Percentiles rank a stretch among this genome's conserved stretches.
phyloP scores from a whole-genome alignment of 2,888 invertebrate genomes.

The Pristionchus japonicus region DNA sequence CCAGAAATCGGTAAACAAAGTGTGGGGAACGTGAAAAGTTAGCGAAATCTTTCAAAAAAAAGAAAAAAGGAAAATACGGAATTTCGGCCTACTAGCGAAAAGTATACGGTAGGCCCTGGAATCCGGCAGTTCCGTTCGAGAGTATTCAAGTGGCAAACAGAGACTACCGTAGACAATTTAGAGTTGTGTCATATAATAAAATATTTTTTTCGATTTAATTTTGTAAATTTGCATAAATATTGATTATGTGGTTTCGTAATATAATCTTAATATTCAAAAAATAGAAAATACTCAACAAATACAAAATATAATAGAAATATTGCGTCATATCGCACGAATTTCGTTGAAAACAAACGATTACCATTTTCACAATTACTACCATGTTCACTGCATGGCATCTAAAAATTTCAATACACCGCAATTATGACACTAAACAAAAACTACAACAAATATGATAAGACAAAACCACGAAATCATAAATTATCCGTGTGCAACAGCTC shows the following conservation, averaged over 20 bases:
- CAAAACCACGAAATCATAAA: no score
- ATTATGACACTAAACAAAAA: no score
- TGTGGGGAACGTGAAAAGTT: neutral
- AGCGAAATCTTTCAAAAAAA: neutral
- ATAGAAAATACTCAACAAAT: neutral
- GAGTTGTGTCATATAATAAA: neutral
- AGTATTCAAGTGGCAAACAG: neutral
- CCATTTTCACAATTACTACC: no score
- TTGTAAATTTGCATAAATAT: neutral
- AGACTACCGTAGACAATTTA: neutral
- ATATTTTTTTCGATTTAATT: neutral
- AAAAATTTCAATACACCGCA: no score
- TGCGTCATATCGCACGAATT: no score
- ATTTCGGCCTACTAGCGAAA: slow-evolving; percentile 8
- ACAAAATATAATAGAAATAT: no score
- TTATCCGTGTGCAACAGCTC: neutral
- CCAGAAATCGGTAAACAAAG: neutral
- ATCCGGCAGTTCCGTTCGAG: slow-evolving; percentile 1
- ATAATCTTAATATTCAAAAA: no score
- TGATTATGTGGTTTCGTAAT: no score
- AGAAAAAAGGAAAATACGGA: slow-evolving; percentile 28
- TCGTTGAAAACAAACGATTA: no score
- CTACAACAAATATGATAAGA: no score
- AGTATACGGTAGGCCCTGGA: neutral
- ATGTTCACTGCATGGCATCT: no score